A percentile compares a stretch with the other conserved stretches of the same genome.
These are phyloP conservation scores for Aphidius gifuensis DNA, from an alignment of 1,140 invertebrate genomes.

Conservation along the genomic window DNA sequence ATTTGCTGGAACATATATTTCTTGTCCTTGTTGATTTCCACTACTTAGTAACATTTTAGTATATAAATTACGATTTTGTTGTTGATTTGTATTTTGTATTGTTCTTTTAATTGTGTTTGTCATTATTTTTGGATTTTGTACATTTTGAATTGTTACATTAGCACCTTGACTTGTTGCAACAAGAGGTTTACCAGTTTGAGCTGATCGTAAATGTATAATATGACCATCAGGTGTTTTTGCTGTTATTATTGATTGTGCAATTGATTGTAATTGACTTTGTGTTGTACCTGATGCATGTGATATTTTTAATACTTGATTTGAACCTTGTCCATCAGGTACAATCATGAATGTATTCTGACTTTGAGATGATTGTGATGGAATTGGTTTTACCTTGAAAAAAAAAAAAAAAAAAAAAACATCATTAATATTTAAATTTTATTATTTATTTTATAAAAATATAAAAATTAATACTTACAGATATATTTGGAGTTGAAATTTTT, in stretches of 20 bases:
- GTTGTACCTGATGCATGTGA: slow-evolving; percentile 51
- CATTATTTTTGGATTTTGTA: slow-evolving; percentile 43
- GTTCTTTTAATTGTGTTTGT: slow-evolving; percentile 45
- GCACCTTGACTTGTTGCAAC: slow-evolving; percentile 39
- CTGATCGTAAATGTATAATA: slow-evolving; percentile 50
- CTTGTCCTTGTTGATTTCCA: slow-evolving; percentile 49
- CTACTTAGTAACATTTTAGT: slow-evolving; percentile 62
- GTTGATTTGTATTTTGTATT: slow-evolving; percentile 35
- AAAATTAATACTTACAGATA: slow-evolving; percentile 36
- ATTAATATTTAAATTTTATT: slow-evolving; percentile 12
- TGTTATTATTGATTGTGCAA: slow-evolving; percentile 51
- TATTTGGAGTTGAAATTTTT: slow-evolving; percentile 34
- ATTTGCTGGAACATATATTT: slow-evolving; percentile 45
- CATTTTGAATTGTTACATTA: slow-evolving; percentile 43
- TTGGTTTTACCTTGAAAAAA: slow-evolving; percentile 42
- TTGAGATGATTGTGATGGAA: slow-evolving; percentile 36
- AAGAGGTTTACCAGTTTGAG: slow-evolving; percentile 32
- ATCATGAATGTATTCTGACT: slow-evolving; percentile 55
- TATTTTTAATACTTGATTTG: slow-evolving; percentile 53
- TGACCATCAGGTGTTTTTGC: slow-evolving; percentile 52
- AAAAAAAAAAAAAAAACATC: slow-evolving; percentile 4
- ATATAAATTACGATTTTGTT: slow-evolving; percentile 48
- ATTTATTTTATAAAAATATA: slow-evolving; percentile 16
- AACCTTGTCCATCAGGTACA: slow-evolving; percentile 46
- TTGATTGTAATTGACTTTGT: slow-evolving; percentile 46